These are phyloP conservation scores for Babyrousa celebensis DNA, from an alignment of 2,797 vertebrate species.

Conservation along the genomic window DNA sequence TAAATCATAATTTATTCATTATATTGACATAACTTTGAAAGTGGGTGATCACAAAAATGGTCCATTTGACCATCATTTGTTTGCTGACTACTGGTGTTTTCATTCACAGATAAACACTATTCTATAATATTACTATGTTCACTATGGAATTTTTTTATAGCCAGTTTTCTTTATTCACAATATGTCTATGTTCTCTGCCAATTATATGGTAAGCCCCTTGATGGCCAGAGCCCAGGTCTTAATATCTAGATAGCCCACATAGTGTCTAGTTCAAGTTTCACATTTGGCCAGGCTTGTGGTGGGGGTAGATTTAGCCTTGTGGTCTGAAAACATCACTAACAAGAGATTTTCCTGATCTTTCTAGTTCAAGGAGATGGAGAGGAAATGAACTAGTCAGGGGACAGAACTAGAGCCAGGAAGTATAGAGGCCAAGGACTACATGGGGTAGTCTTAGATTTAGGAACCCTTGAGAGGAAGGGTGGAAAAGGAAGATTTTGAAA, in stretches of 20 bases:
- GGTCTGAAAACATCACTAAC: neutral
- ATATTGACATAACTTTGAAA: neutral
- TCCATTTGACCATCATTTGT: too few relatives aligned
- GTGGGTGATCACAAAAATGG: neutral
- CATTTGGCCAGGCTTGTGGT: neutral
- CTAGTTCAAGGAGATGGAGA: neutral
- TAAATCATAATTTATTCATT: neutral
- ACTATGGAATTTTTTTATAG: neutral
- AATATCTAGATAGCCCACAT: too few relatives aligned
- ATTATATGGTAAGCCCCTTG: neutral
- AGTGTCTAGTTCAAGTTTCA: neutral
- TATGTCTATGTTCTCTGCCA: neutral
- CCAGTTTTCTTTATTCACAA: neutral
- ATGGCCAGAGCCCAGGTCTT: neutral
- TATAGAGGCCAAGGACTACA: neutral
- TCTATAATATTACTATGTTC: neutral
- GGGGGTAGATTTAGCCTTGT: neutral
- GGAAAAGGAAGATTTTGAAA: neutral
- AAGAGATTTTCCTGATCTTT: neutral
- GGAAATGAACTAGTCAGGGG: neutral
- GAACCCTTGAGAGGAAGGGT: neutral
- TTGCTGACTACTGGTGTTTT: neutral
- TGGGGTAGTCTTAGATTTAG: neutral
- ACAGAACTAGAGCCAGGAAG: neutral
- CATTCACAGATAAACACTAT: neutral